Evolutionary conservation across 2,797 vertebrate species (phyloP).

Genomic region (Knipowitschia caucasica): DNA sequence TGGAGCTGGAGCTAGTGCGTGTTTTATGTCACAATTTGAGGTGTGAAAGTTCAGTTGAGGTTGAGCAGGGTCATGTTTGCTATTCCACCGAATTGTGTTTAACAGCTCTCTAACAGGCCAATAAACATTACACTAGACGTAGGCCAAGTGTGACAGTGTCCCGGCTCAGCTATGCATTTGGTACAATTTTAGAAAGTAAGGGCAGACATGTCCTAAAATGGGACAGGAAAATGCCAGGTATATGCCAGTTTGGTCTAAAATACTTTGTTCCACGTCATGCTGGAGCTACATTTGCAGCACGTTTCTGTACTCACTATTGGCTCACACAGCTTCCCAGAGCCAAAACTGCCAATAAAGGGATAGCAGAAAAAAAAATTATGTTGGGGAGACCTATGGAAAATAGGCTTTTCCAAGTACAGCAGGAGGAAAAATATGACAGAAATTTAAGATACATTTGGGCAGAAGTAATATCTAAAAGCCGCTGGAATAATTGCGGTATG

Average conservation of each 20-base stretch:
- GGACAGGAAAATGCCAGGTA: conserved; percentile 44
- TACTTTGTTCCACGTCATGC: conserved; percentile 40
- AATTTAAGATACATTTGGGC: conserved; percentile 61
- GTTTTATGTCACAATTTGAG: conserved; percentile 45
- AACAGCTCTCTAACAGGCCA: conserved; percentile 64
- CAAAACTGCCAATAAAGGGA: conserved; percentile 46
- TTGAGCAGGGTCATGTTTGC: conserved; percentile 53
- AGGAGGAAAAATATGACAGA: conserved; percentile 49
- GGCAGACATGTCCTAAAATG: conserved; percentile 38
- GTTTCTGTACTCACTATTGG: conserved; percentile 31
- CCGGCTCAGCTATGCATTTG: conserved; percentile 29
- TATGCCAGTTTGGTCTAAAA: conserved; percentile 38
- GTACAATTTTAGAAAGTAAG: conserved; percentile 13
- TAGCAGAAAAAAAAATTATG: conserved; percentile 54
- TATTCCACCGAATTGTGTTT: conserved; percentile 60
- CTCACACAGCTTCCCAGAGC: conserved; percentile 29
- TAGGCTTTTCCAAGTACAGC: conserved; percentile 48
- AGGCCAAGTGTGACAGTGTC: conserved; percentile 51
- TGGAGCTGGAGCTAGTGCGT: conserved; percentile 22
- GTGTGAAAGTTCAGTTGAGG: conserved; percentile 59
- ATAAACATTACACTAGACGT: conserved; percentile 59
- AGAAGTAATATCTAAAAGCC: conserved; percentile 56
- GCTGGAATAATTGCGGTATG: conserved; percentile 59
- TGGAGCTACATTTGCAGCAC: conserved; percentile 26
- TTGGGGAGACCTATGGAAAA: conserved; percentile 50